Conservation (phyloP, 53 echinoderm and acorn worm genomes). For the Antedon mediterranea region DNA sequence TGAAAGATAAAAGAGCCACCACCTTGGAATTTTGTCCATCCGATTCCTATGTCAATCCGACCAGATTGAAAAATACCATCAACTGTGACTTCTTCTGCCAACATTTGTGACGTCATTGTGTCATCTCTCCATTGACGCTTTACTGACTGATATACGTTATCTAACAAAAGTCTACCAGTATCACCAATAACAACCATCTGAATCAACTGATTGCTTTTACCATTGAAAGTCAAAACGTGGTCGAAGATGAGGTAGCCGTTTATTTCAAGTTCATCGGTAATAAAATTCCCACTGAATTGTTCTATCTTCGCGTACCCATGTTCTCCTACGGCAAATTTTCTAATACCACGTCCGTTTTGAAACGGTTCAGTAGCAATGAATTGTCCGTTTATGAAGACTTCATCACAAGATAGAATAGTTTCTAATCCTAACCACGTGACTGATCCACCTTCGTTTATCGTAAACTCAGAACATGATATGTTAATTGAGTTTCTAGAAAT, state of each 20-base stretch:
- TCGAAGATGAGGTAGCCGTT: background rate
- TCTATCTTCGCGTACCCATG: slow-evolving; percentile 15
- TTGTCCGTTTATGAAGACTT: slow-evolving; percentile 27
- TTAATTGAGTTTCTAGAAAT: slow-evolving; percentile 24
- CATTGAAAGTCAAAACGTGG: background rate
- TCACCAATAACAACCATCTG: background rate
- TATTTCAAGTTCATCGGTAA: slow-evolving; percentile 27
- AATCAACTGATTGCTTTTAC: background rate
- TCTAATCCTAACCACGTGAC: slow-evolving; percentile 37
- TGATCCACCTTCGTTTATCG: slow-evolving; percentile 22
- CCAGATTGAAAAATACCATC: slow-evolving; percentile 24
- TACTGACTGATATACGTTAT: background rate
- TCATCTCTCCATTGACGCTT: background rate
- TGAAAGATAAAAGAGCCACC: slow-evolving; percentile 27
- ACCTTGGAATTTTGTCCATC: slow-evolving; percentile 22
- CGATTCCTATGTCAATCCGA: slow-evolving; percentile 11
- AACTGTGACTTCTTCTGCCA: slow-evolving; percentile 20
- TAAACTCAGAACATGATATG: slow-evolving; percentile 18
- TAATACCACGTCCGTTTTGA: slow-evolving; percentile 14
- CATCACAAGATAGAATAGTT: slow-evolving; percentile 29
- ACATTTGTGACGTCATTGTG: slow-evolving; percentile 11
- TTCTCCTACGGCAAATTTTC: slow-evolving; percentile 17
- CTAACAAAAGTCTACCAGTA: background rate
- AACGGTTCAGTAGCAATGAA: slow-evolving; percentile 44
- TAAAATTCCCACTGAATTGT: slow-evolving; percentile 22